Percentiles rank a stretch among this genome's conserved stretches.
phyloP scores from a whole-genome alignment of 2,113 vertebrate genomes.

The Okapia johnstoni region DNA sequence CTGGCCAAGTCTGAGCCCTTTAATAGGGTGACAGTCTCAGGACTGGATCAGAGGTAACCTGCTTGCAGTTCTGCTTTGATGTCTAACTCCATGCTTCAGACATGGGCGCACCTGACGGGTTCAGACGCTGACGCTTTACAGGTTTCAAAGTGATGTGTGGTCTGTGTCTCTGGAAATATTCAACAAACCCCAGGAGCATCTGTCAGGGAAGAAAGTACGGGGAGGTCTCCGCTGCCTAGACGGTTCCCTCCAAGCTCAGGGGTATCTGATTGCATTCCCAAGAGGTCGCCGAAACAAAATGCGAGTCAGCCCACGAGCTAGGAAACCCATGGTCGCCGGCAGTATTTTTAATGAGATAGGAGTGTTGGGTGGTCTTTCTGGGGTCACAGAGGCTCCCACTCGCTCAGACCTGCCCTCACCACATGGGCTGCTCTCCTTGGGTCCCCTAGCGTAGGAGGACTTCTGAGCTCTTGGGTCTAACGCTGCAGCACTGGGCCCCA shows the following conservation, averaged over 20 bases:
- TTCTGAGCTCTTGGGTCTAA: neutral
- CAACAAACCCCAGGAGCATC: neutral
- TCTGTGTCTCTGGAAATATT: neutral
- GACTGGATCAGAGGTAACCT: neutral
- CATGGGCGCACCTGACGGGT: rapidly evolving
- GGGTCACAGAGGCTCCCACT: neutral
- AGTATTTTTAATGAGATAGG: neutral
- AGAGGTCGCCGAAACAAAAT: neutral
- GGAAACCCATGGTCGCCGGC: neutral
- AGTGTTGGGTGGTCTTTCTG: neutral
- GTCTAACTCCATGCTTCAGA: neutral
- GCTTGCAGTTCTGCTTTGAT: neutral
- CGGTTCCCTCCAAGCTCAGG: neutral
- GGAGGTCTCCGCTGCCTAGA: neutral
- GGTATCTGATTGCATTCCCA: neutral
- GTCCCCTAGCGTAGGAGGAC: neutral
- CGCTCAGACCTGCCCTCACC: neutral
- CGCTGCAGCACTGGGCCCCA: neutral
- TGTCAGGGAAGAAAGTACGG: neutral
- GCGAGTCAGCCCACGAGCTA: neutral
- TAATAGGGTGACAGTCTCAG: too few species aligned
- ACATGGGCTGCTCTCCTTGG: rapidly evolving
- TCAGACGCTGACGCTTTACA: neutral
- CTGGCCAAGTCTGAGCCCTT: neutral
- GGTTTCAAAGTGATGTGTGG: neutral